Percentiles rank a stretch among this genome's conserved stretches.
These are phyloP conservation scores for Trematocara nigrifrons DNA, from an alignment of 2,113 vertebrate genomes.

Conservation along the genomic window DNA sequence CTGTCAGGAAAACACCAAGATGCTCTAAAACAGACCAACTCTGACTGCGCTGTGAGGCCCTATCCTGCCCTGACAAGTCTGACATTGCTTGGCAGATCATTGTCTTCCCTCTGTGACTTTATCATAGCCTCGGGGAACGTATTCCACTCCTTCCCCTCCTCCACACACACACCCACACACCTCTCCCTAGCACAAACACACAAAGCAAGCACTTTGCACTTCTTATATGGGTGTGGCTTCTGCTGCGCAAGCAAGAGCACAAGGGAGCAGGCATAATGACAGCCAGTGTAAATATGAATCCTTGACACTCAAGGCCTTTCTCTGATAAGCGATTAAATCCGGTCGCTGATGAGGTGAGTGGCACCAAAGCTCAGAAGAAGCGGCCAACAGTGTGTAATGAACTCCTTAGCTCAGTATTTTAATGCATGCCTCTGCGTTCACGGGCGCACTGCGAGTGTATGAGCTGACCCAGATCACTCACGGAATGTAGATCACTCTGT, in stretches of 20 bases:
- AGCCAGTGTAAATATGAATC: conserved; percentile 43
- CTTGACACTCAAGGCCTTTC: conserved; percentile 5
- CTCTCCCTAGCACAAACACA: background rate
- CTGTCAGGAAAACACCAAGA: background rate
- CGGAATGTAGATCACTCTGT: conserved; percentile 31
- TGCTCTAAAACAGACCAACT: background rate
- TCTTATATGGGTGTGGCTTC: conserved; percentile 54
- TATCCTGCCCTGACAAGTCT: conserved; percentile 56
- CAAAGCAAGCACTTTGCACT: conserved; percentile 41
- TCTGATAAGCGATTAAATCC: conserved; percentile 24
- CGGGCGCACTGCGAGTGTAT: background rate
- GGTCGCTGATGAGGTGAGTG: background rate
- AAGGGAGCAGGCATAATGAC: conserved; percentile 25
- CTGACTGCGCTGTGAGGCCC: background rate
- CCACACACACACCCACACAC: conserved; percentile 19
- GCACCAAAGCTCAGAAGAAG: background rate
- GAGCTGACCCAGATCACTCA: conserved; percentile 53
- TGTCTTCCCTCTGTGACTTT: conserved; percentile 51
- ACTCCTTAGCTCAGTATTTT: conserved; percentile 2
- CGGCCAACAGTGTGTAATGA: background rate
- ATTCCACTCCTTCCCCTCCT: conserved; percentile 37
- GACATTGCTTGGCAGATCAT: background rate
- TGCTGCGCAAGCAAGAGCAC: conserved; percentile 44
- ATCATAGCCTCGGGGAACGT: conserved; percentile 51
- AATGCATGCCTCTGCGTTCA: conserved; percentile 3